Evolutionary conservation across 1,140 invertebrate genomes (phyloP).

Genomic region (Hyles vespertilio): DNA sequence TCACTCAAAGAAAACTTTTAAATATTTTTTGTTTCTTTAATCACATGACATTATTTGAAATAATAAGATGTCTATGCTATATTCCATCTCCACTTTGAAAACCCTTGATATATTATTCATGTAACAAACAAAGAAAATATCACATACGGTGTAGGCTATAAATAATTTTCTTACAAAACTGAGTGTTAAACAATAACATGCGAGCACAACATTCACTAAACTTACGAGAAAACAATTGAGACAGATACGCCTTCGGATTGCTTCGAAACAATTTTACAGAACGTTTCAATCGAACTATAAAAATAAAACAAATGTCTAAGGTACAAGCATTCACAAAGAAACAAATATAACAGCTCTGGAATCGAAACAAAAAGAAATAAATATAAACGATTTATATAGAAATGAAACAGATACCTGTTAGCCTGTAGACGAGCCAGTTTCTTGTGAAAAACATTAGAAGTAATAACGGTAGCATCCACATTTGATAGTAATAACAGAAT

Average conservation of each 20-base stretch:
- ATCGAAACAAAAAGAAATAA: constrained; percentile 10
- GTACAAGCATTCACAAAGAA: neutral
- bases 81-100: too few species aligned
- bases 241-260: constrained; percentile 33
- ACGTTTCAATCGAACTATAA: constrained; percentile 42
- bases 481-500: constrained; percentile 89
- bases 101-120: too few species aligned
- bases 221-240: constrained; percentile 47
- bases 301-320: constrained; percentile 17
- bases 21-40: too few species aligned
- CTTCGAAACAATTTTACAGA: constrained; percentile 29
- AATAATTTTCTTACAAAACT: neutral
- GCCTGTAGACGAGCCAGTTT: constrained; percentile 77
- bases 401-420: constrained; percentile 67
- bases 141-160: neutral
- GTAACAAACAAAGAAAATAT: too few species aligned
- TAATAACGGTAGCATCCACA: constrained; percentile 90
- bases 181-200: constrained; percentile 12
- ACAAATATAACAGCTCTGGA: constrained; percentile 17
- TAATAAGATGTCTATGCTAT: too few species aligned
- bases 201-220: constrained; percentile 27
- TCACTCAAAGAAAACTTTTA: too few species aligned
- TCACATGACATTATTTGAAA: too few species aligned
- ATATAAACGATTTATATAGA: constrained; percentile 8
- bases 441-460: constrained; percentile 84